These are phyloP conservation scores for Trachops cirrhosus DNA, from an alignment of 2,797 vertebrate genomes.

Conservation along the genomic window DNA sequence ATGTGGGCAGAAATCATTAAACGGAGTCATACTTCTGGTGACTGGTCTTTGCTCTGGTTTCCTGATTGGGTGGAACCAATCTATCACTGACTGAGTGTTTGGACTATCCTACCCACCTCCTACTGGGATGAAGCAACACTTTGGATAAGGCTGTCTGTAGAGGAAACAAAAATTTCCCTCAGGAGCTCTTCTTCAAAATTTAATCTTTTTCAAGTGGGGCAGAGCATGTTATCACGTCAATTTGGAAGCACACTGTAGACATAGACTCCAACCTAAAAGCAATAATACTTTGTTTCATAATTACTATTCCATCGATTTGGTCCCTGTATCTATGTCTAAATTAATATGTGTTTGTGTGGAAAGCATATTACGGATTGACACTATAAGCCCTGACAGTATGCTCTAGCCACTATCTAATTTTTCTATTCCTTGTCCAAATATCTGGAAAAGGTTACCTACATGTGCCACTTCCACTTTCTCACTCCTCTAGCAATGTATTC, in stretches of 20 bases:
- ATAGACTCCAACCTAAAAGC: background rate
- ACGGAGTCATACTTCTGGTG: background rate
- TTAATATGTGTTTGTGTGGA: background rate
- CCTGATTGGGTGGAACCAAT: background rate
- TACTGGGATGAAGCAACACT: background rate
- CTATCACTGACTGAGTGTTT: background rate
- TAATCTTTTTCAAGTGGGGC: background rate
- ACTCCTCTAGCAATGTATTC: background rate
- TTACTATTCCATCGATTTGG: background rate
- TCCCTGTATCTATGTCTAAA: background rate
- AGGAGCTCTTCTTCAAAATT: background rate
- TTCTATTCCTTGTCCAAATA: background rate
- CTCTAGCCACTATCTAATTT: background rate
- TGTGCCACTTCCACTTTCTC: background rate
- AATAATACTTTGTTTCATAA: background rate
- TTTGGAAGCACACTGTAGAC: background rate
- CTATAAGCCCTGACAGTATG: background rate
- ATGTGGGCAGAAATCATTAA: background rate
- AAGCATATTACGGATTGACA: background rate
- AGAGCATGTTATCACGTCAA: background rate
- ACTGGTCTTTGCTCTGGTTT: background rate
- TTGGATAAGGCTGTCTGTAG: background rate
- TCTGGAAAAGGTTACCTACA: background rate
- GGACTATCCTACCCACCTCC: fast-evolving
- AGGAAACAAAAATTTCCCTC: background rate